These are phyloP conservation scores for Drosophila varians DNA, from an alignment of 1,140 invertebrate genomes.

Conservation along the genomic window DNA sequence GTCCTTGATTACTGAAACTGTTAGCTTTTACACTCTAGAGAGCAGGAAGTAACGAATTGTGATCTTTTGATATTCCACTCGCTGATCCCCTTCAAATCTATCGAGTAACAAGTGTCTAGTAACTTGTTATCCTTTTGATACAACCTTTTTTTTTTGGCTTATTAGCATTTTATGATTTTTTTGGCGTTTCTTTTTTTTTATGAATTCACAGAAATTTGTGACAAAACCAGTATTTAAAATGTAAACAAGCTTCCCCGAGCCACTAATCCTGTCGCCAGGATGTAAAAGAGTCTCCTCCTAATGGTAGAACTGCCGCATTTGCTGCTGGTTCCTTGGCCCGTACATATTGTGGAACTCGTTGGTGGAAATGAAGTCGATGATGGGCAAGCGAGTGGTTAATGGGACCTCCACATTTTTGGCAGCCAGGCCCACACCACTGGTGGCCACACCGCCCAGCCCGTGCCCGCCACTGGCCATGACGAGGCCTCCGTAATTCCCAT, in stretches of 20 bases:
- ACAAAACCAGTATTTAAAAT: background rate
- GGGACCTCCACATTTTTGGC: conserved; percentile 38
- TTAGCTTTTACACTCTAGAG: no score
- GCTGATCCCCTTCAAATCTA: no score
- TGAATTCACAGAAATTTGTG: background rate
- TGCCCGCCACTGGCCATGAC: background rate
- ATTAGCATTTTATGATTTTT: background rate
- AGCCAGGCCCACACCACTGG: background rate
- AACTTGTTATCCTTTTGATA: no score
- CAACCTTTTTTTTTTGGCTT: no score
- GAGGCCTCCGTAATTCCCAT: no score
- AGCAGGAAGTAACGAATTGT: no score
- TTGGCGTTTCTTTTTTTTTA: background rate
- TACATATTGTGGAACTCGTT: conserved; percentile 55
- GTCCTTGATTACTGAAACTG: no score
- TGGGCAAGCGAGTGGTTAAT: conserved; percentile 50
- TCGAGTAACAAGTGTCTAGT: no score
- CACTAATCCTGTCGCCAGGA: background rate
- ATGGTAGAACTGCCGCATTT: background rate
- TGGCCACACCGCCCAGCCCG: background rate
- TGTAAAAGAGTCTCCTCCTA: background rate
- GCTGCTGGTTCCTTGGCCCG: background rate
- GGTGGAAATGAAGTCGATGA: conserved; percentile 67
- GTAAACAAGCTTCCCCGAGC: background rate
- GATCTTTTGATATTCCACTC: no score